Base-by-base conservation (phyloP, 2,888 invertebrate genomes). In the Himalopsyche kuldschensis region DNA sequence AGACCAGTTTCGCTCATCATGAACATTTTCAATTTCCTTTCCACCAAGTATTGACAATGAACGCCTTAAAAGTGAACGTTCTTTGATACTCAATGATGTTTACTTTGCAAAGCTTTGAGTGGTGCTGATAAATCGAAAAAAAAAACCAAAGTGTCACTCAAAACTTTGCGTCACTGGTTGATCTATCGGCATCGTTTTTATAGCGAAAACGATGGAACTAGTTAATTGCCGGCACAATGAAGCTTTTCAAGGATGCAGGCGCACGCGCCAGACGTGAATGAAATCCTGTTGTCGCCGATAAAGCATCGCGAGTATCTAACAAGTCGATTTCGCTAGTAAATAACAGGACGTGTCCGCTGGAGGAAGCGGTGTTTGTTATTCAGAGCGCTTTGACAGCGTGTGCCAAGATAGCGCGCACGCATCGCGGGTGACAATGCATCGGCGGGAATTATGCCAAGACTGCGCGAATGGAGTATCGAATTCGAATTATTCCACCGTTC, bases 311-410 rank as follows among this genome's bases (percentile, higher is more conserved):
- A 69, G 69, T 69, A 69, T 69, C 69, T 69, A 69, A 69, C 27
- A 69, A 69, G 69, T 69, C 69, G 69, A 69, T 69, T 35, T 76
- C 76, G 32, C 76, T 76, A 76, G 76, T 24, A 76, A 41, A 76
- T 76, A n/a, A 41, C 32, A 32, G 32, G 76, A 69, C 69, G 69
- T 69, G 69, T 69, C 35, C 8, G 41, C n/a, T 0, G 32, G 76
- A 76, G 41, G 76, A 41, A 31, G 76, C 8, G 35, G 76, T 17
- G 41, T 31, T 76, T 76, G 76, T 35, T 32, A 76, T 76, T 46
- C 55, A 35, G 79, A 3, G 47, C 47, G 27, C 47, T 31, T 27
- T 41, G 35, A n/a, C 35, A 47, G 47, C 47, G 79, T 46, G 79
- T 46, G 79, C 79, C 47, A 41, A 35, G 79, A 46, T 35, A 27